These are phyloP conservation scores for Drosophila leonis DNA, from an alignment of 2,888 invertebrate species.

Conservation along the genomic window DNA sequence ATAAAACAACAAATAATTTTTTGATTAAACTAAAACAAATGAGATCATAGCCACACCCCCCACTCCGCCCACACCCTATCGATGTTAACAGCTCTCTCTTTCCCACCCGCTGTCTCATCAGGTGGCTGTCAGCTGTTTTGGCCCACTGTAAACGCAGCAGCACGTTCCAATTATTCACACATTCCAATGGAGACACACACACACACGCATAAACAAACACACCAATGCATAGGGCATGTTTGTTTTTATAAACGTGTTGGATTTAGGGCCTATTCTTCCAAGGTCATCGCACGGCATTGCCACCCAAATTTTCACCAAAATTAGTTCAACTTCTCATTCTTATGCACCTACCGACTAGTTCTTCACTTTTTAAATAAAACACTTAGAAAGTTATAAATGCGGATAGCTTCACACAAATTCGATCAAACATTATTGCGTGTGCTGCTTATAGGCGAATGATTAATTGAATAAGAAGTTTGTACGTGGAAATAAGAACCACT, in stretches of 20 bases:
- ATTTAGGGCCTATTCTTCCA: constrained; percentile 70
- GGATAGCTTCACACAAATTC: constrained; percentile 1
- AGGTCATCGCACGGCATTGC: constrained; percentile 72
- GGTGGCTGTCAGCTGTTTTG: constrained; percentile 72
- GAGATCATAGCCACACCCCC: constrained; percentile 66
- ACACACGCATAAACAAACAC: constrained; percentile 15
- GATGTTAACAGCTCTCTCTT: constrained; percentile 21
- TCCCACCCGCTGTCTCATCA: constrained; percentile 36
- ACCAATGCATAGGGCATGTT: constrained; percentile 26
- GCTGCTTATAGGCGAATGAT: constrained; percentile 21
- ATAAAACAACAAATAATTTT: constrained; percentile 1
- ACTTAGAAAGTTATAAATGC: constrained; percentile 15
- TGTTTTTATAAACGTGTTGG: constrained; percentile 58
- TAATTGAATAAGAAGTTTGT: constrained; percentile 16
- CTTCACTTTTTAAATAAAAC: constrained; percentile 7
- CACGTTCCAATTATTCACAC: constrained; percentile 38
- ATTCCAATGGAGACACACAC: constrained; percentile 39
- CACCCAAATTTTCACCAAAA: constrained; percentile 44
- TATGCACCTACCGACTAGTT: constrained; percentile 38
- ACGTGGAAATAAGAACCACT: constrained; percentile 33
- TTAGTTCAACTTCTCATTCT: constrained; percentile 31
- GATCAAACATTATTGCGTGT: constrained; percentile 30
- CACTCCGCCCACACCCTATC: constrained; percentile 40
- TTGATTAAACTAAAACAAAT: constrained; percentile 31
- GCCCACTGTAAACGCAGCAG: constrained; percentile 35